phyloP scores from a whole-genome alignment of 2,797 vertebrate species.

The Enteromius treurensis region DNA sequence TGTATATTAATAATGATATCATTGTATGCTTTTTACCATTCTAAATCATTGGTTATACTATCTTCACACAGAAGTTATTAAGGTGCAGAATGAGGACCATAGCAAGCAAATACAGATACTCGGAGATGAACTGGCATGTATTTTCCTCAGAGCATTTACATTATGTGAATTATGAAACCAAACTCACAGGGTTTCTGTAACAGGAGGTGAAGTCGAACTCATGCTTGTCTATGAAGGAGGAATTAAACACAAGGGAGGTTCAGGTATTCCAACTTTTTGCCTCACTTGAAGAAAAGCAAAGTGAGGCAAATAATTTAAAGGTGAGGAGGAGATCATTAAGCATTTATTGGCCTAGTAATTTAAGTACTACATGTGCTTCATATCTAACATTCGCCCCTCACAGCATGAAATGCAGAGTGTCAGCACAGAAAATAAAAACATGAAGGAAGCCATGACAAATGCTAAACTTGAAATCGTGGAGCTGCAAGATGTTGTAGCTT shows the following conservation, averaged over 20 bases:
- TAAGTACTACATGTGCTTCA: neutral
- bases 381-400: conserved; percentile 14
- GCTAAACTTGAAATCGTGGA: conserved; percentile 73
- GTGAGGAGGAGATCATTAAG: conserved; percentile 59
- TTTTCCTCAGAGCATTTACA: neutral
- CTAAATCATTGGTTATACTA: neutral
- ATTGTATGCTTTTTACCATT: neutral
- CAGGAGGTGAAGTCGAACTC: conserved; percentile 69
- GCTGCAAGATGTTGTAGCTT: conserved; percentile 66
- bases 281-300: conserved; percentile 69
- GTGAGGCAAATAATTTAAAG: conserved; percentile 67
- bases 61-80: conserved; percentile 75
- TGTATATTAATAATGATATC: neutral
- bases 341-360: neutral
- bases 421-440: conserved; percentile 70
- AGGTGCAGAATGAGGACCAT: conserved; percentile 75
- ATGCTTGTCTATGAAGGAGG: conserved; percentile 63
- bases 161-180: conserved; percentile 12
- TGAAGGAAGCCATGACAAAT: conserved; percentile 73
- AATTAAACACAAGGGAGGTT: conserved; percentile 60
- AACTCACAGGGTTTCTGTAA: neutral
- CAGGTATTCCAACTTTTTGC: conserved; percentile 66
- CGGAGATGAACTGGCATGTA: conserved; percentile 78
- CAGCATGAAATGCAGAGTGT: conserved; percentile 74
- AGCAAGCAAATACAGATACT: conserved; percentile 81